Evolutionary conservation across 2,797 vertebrate species (phyloP).

Genomic region (Petrocephalus sullivani): DNA sequence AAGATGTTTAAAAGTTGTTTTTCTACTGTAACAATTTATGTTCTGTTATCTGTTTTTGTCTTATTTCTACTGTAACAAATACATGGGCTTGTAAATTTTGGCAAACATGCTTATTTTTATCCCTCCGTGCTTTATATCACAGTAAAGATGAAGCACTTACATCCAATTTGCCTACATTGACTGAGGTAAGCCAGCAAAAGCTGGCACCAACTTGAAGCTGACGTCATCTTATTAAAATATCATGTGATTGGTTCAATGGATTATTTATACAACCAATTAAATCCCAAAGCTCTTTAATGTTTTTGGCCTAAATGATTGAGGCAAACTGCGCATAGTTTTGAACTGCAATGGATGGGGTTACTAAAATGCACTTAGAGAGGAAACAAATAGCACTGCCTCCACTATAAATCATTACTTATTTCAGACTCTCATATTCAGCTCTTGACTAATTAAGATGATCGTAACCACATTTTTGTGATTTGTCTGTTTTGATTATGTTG

Average conservation of each 20-base stretch:
- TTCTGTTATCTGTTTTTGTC: background rate
- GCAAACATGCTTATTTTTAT: background rate
- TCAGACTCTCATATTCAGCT: background rate
- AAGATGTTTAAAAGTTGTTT: background rate
- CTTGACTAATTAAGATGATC: constrained; percentile 7
- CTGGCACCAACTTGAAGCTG: background rate
- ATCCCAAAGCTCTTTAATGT: background rate
- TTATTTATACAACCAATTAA: background rate
- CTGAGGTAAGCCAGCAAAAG: background rate
- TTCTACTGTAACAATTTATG: background rate
- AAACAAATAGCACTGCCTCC: background rate
- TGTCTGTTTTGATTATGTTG: background rate
- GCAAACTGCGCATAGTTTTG: background rate
- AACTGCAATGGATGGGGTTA: background rate
- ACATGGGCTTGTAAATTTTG: background rate
- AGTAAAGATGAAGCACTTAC: background rate
- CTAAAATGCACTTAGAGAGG: background rate
- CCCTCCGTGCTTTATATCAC: background rate
- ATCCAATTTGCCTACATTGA: background rate
- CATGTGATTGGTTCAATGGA: background rate
- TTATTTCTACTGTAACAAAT: background rate
- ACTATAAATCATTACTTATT: constrained; percentile 3
- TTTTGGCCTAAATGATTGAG: background rate
- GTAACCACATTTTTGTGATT: background rate
- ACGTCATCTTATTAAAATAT: background rate